phyloP scores from a whole-genome alignment of 2,888 invertebrate species.

The Heliconius ethilla region DNA sequence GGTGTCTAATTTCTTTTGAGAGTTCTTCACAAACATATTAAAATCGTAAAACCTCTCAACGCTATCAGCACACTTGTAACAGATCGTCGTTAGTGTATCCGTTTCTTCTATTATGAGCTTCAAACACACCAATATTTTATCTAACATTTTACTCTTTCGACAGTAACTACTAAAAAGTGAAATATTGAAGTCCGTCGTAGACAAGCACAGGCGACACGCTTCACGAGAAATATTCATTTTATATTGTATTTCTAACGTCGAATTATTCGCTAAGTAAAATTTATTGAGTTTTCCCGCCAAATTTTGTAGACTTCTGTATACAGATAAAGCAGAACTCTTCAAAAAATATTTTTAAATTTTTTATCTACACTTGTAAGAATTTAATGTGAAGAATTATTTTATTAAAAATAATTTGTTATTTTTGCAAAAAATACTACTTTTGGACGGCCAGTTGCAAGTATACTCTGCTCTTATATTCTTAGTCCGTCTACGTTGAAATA shows the following conservation, averaged over 20 bases:
- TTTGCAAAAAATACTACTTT: constrained; percentile 65
- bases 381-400: constrained; percentile 25
- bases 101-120: constrained; percentile 66
- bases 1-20: constrained; percentile 53
- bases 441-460: constrained; percentile 72
- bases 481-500: constrained; percentile 38
- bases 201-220: constrained; percentile 68
- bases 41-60: constrained; percentile 71
- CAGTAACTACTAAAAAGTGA: constrained; percentile 66
- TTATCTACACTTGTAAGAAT: constrained; percentile 39
- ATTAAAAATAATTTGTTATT: constrained; percentile 30
- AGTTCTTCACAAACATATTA: constrained; percentile 61
- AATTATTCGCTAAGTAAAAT: constrained; percentile 34
- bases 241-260: constrained; percentile 29
- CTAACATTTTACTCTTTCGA: constrained; percentile 61
- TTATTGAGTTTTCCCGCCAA: constrained; percentile 50
- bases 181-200: constrained; percentile 69
- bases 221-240: constrained; percentile 66
- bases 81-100: constrained; percentile 65
- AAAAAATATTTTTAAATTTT: constrained; percentile 40
- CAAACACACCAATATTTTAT: constrained; percentile 68
- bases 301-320: constrained; percentile 36
- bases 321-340: constrained; percentile 44
- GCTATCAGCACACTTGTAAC: constrained; percentile 69
- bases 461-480: constrained; percentile 58